Evolutionary conservation across 2,113 vertebrate genomes (phyloP).

Genomic region (Sminthopsis crassicaudata): DNA sequence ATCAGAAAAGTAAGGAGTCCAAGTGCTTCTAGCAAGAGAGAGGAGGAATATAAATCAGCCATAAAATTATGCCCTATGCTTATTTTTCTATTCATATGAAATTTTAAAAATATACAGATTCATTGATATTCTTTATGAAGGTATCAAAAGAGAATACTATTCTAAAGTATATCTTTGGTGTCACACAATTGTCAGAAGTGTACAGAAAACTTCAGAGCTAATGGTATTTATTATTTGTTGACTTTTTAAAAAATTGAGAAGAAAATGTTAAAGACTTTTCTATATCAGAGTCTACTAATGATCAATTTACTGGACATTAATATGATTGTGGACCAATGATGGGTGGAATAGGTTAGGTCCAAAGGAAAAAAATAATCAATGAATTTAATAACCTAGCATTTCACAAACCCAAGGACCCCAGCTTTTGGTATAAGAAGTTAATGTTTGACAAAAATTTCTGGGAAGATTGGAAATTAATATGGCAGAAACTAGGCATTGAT

Average conservation of each 20-base stretch:
- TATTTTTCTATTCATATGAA: background rate
- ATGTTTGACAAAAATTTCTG: too few species aligned
- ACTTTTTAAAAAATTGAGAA: background rate
- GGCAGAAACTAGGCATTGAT: too few species aligned
- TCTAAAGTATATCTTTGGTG: background rate
- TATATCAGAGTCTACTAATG: background rate
- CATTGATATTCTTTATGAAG: background rate
- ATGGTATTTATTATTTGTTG: background rate
- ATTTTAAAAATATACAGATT: background rate
- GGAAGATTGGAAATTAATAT: too few species aligned
- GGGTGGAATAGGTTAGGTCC: too few species aligned
- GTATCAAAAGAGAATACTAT: background rate
- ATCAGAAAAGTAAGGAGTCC: background rate
- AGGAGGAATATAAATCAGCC: background rate
- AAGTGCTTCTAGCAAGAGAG: background rate
- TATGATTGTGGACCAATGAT: too few species aligned
- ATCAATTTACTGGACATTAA: background rate
- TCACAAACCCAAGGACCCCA: too few species aligned
- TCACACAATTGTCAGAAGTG: background rate
- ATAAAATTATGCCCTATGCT: background rate
- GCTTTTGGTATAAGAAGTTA: too few species aligned
- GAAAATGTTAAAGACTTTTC: background rate
- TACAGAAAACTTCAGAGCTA: background rate
- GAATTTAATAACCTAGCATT: too few species aligned
- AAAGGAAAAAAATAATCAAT: too few species aligned